These are phyloP conservation scores for Anhinga anhinga DNA, from an alignment of 2,113 vertebrate genomes.

Conservation along the genomic window DNA sequence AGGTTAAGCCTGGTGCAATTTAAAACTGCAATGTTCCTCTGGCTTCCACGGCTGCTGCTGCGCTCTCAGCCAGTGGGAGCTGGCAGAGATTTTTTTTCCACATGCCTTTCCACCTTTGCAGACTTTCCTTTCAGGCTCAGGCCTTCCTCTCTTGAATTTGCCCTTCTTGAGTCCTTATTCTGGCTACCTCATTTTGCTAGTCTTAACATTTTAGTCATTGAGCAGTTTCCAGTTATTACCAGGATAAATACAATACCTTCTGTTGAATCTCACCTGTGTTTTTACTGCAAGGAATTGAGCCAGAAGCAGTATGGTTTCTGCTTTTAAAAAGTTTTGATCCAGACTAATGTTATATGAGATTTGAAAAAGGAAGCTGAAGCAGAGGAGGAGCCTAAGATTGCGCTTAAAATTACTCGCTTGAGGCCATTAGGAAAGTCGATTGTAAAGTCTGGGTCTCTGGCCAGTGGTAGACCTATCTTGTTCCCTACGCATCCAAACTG, in stretches of 20 bases:
- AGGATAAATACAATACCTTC: neutral
- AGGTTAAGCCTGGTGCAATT: neutral
- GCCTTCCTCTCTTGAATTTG: neutral
- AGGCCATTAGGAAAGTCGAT: neutral
- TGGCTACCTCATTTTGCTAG: neutral
- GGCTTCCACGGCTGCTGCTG: neutral
- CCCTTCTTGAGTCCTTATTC: neutral
- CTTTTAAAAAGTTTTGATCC: neutral
- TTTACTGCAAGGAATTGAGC: neutral
- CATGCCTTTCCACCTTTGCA: neutral
- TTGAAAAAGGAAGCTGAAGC: neutral
- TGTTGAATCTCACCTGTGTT: neutral
- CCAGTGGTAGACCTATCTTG: neutral
- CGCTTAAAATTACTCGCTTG: neutral
- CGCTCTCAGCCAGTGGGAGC: neutral
- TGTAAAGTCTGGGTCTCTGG: neutral
- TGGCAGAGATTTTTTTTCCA: neutral
- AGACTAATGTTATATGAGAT: neutral
- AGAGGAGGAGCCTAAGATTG: neutral
- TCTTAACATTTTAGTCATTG: neutral
- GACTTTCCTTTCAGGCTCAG: neutral
- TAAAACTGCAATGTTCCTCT: neutral
- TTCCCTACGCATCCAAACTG: neutral
- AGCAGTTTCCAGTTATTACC: neutral
- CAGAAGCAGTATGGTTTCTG: neutral